Evolutionary conservation across 2,113 vertebrate genomes (phyloP).

Genomic region (Indri indri): DNA sequence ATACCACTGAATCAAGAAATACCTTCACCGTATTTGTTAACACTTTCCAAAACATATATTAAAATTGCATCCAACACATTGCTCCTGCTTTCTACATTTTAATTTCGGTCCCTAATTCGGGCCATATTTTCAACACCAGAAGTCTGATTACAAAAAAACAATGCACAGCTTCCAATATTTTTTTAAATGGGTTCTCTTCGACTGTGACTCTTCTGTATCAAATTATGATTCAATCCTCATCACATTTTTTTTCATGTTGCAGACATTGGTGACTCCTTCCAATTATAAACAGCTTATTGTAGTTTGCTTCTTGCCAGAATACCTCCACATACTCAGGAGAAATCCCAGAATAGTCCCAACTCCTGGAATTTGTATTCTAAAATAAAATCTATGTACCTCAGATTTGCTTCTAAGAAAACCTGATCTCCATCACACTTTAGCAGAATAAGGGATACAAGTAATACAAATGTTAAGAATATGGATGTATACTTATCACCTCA

Average conservation of each 20-base stretch:
- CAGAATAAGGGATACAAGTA: not conserved
- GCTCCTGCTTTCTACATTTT: not conserved
- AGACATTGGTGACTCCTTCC: not conserved
- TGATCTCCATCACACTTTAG: not conserved
- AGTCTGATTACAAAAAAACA: not conserved
- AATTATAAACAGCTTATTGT: not conserved
- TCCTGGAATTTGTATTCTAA: not conserved
- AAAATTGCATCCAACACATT: not conserved
- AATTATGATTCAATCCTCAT: not conserved
- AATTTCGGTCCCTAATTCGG: not conserved
- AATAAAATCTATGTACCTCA: not conserved
- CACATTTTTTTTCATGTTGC: not conserved
- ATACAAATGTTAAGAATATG: not conserved
- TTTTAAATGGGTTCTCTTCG: conserved; percentile 8
- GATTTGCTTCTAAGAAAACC: not conserved
- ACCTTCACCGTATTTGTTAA: not conserved
- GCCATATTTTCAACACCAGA: not conserved
- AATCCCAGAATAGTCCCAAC: not conserved
- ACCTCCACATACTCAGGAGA: not conserved
- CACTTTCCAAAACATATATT: conserved; percentile 34
- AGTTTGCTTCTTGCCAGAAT: not conserved
- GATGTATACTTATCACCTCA: not conserved
- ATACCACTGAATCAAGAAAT: conserved; percentile 35
- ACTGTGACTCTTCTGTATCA: not conserved
- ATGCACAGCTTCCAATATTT: not conserved